These are phyloP conservation scores for Sarcophaga subvicina DNA, from an alignment of 2,888 invertebrate genomes.

Conservation along the genomic window DNA sequence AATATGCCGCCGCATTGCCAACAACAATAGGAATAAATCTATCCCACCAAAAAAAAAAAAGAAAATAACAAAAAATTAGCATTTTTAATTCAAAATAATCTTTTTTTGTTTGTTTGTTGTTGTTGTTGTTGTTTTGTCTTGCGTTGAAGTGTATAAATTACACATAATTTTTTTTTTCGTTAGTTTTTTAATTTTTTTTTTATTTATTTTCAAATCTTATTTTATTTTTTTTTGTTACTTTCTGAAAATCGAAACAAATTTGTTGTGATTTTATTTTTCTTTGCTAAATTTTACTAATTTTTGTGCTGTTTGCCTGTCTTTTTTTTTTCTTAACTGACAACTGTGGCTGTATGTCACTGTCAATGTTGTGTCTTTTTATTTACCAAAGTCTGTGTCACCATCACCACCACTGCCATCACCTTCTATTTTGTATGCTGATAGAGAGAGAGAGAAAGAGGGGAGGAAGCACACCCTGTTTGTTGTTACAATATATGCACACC, in stretches of 20 bases:
- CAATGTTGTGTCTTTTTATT: constrained; percentile 4
- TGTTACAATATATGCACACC: too few relatives aligned
- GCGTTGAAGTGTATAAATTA: neutral
- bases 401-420: neutral
- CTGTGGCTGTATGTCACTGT: constrained; percentile 5
- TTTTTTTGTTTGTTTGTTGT: neutral
- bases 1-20: neutral
- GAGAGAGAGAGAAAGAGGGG: too few relatives aligned
- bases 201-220: neutral
- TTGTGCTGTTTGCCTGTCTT: constrained; percentile 35
- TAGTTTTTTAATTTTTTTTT: neutral
- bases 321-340: neutral
- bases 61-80: neutral
- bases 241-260: neutral
- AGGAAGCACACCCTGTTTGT: too few relatives aligned
- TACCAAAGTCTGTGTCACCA: neutral
- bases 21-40: neutral
- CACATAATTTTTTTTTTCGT: neutral
- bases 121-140: neutral
- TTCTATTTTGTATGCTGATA: too few relatives aligned
- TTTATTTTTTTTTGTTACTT: neutral
- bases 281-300: neutral
- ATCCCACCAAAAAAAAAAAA: neutral
- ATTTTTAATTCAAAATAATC: neutral
- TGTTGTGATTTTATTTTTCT: neutral